phyloP scores from a whole-genome alignment of 2,888 invertebrate genomes.

The Strigamia maritima region DNA sequence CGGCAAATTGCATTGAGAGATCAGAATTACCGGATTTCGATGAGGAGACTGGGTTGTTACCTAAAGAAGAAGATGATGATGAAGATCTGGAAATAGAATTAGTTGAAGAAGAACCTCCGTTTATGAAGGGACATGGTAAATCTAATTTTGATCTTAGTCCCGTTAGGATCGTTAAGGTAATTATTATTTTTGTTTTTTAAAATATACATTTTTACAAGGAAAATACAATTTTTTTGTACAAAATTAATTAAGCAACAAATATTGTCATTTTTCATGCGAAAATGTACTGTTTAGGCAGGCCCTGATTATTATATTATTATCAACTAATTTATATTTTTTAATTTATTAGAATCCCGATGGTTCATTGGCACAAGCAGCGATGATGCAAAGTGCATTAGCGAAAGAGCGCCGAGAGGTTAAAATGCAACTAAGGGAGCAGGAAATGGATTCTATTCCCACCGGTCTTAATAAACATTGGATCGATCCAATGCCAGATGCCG shows the following conservation, averaged over 20 bases:
- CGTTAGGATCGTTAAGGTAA: slow-evolving; percentile 79
- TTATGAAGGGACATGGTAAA: slow-evolving; percentile 76
- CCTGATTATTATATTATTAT: too few species aligned
- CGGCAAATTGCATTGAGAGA: slow-evolving; percentile 85
- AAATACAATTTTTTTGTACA: too few species aligned
- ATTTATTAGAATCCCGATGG: slow-evolving; percentile 85
- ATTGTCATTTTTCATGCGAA: too few species aligned
- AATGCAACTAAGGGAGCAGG: slow-evolving; percentile 89
- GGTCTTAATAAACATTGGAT: slow-evolving; percentile 92
- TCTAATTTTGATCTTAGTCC: slow-evolving; percentile 89
- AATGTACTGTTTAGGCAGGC: too few species aligned
- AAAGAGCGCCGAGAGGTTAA: slow-evolving; percentile 96
- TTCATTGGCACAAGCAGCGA: slow-evolving; percentile 95
- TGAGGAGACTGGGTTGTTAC: slow-evolving; percentile 87
- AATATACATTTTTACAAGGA: too few species aligned
- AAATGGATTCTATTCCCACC: slow-evolving; percentile 69
- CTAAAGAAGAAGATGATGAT: slow-evolving; percentile 64
- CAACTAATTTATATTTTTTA: not conserved
- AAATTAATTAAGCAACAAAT: too few species aligned
- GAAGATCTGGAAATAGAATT: slow-evolving; percentile 98
- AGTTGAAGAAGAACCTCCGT: slow-evolving; percentile 97
- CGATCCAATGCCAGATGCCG: slow-evolving; percentile 85
- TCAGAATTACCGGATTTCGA: slow-evolving; percentile 96
- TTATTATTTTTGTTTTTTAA: too few species aligned
- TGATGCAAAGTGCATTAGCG: slow-evolving; percentile 98